phyloP scores from a whole-genome alignment of 2,888 invertebrate species.

The Aporophyla nigra region DNA sequence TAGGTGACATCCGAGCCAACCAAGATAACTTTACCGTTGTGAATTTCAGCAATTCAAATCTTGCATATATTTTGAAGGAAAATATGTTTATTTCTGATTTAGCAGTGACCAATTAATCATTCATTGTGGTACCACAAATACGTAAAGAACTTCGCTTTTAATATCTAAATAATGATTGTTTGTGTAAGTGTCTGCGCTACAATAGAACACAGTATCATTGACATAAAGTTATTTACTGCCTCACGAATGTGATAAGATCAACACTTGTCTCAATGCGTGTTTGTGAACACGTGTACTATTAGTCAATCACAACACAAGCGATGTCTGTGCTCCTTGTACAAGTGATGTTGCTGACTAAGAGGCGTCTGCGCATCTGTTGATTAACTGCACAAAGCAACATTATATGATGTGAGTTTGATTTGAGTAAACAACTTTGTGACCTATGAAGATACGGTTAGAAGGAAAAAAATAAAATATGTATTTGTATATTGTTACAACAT shows the following conservation, averaged over 20 bases:
- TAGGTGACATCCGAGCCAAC: not conserved
- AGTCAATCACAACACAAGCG: no score
- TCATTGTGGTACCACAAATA: not conserved
- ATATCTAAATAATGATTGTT: not conserved
- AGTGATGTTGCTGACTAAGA: conserved; percentile 9
- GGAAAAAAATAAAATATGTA: not conserved
- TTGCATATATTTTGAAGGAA: not conserved
- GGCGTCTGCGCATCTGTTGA: conserved; percentile 30
- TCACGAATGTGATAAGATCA: conserved; percentile 10
- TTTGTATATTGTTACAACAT: not conserved
- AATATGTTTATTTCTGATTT: not conserved
- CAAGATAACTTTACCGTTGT: not conserved
- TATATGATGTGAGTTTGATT: not conserved
- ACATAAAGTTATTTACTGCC: not conserved
- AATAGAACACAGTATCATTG: not conserved
- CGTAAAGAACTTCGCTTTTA: not conserved
- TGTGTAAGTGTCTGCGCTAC: not conserved
- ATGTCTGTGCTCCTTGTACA: not conserved
- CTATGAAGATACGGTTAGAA: no score
- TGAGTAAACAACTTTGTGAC: not conserved
- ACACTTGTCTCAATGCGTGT: conserved; percentile 16
- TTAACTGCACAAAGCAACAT: conserved; percentile 4
- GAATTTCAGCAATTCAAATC: not conserved
- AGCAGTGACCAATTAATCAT: not conserved
- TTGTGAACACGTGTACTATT: conserved; percentile 35